Evolutionary conservation across 53 echinoderm and acorn worm species (phyloP), one percentile per base, ranked within the genome.

Genomic region (Patiria pectinifera): DNA sequence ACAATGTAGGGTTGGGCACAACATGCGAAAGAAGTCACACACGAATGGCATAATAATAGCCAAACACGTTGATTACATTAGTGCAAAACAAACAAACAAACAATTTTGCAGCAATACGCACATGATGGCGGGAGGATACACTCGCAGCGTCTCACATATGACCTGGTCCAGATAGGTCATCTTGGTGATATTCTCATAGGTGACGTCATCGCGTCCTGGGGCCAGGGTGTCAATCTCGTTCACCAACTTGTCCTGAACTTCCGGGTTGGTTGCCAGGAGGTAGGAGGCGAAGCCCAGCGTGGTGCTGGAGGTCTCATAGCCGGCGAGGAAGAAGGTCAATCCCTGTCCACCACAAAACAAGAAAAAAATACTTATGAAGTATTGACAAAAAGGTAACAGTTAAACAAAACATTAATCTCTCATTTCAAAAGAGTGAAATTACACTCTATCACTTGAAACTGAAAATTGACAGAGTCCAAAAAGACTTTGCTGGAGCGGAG

Each of bases 121-220:
- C 96, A 95, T 3, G 7, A 69, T 10, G 48, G 93, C 87, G n/a
- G 94, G 82, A 19, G 97, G 97, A 62, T 94, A 97, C 35, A 93
- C 11, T 11, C 97, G 89, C 78, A 97, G 69, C 10, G 93, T 94
- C 85, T 97, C 97, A 71, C 89, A 93, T 46, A 93, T 76, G 23
- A 94, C 91, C 78, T 82, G 61, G 22, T 97, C 97, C 60, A 97
- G 86, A 26, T 97, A 97, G n/a, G 87, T 78, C 96, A 97, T 92
- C 91, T 97, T 92, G 59, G 45, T 69, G 45, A 95, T 61, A 14
- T 48, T 69, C 61, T 92, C 93, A 58, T 96, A 97, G 43, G 84
- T 89, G 19, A 95, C 43, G 11, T 86, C 49, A 4, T 95, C 95
- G 10, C 83, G 82, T 21, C 82, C 44, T 3, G 95, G 93, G 19